Base-by-base conservation (phyloP, 2,888 invertebrate species). In the Phragmatobia fuliginosa region DNA sequence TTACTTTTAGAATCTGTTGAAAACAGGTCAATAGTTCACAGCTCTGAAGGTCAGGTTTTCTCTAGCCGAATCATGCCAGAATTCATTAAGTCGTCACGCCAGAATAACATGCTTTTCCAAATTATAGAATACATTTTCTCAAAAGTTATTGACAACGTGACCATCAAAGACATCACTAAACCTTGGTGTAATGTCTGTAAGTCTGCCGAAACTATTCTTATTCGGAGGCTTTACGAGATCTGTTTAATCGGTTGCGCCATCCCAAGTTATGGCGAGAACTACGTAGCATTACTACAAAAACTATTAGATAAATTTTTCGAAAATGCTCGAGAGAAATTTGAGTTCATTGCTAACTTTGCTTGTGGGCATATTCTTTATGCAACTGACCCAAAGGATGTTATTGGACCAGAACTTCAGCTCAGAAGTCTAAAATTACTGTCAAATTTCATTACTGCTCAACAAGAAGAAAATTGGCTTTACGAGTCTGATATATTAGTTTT, bases 271-370 rank as follows among this genome's bases (percentile, higher is more conserved):
- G 86, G 87, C 3, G 86, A 88, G 66, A 90, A 90, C 64, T 95
- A 94, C 70, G 88, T 90, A 2, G 88, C 86, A 58, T 79, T 94
- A 7, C 85, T 96, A 0, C 92, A 95, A 76, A 90, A 91, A 66
- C 90, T 96, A 33, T 83, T 96, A 0, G 86, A 93, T 38, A 90
- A 90, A 67, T 90, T 95, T 59, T 96, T 95, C 77, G 87, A 86
- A 5, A 88, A 84, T 61, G 62, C 93, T 0, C 90, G 89, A 67
- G 90, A 95, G 3, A 96, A 96, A 82, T 89, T 96, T 8, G 93
- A 96, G 32, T 96, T 96, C 67, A 86, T 97, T 0, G 93, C 96
- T 0, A 96, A 96, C 82, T 94, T 96, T 78, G 95, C 95, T 60
- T 91, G 95, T 61, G 93, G 93, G 0, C 93, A 95, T 79, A 92